These are phyloP conservation scores for Rhabdophis nuchalis DNA, from an alignment of 2,797 vertebrate species.

Conservation along the genomic window DNA sequence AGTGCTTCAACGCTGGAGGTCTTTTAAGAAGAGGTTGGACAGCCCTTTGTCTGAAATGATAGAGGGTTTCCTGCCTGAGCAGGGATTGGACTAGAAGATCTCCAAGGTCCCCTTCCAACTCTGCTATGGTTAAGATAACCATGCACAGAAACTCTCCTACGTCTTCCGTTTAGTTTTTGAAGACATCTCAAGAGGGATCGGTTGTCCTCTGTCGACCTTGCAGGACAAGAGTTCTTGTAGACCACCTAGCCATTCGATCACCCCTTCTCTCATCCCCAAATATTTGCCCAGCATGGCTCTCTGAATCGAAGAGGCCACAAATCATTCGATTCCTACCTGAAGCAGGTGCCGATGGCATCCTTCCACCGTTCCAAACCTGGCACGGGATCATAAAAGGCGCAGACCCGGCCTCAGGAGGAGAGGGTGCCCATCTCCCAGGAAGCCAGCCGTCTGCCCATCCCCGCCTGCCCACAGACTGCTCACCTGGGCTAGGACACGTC, in stretches of 20 bases:
- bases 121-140: not conserved
- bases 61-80: not conserved
- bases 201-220: not conserved
- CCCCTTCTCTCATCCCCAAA: not conserved
- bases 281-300: not conserved
- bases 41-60: not conserved
- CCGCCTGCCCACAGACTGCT: not conserved
- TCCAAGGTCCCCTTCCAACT: not conserved
- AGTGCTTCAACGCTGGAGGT: not conserved
- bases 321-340: constrained; percentile 43
- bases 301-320: not conserved
- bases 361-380: not conserved
- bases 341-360: not conserved
- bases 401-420: not conserved
- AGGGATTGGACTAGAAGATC: not conserved
- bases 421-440: not conserved
- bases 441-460: not conserved
- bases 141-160: not conserved
- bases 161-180: not conserved
- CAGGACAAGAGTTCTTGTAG: too few species aligned
- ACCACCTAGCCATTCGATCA: too few species aligned
- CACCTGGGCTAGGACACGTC: constrained; percentile 63
- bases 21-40: not conserved
- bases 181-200: not conserved
- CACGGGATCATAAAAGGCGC: not conserved